Percentiles rank a stretch among this genome's conserved stretches.
These are phyloP conservation scores for Phocides pigmalion DNA, from an alignment of 1,140 invertebrate species.

Conservation along the genomic window DNA sequence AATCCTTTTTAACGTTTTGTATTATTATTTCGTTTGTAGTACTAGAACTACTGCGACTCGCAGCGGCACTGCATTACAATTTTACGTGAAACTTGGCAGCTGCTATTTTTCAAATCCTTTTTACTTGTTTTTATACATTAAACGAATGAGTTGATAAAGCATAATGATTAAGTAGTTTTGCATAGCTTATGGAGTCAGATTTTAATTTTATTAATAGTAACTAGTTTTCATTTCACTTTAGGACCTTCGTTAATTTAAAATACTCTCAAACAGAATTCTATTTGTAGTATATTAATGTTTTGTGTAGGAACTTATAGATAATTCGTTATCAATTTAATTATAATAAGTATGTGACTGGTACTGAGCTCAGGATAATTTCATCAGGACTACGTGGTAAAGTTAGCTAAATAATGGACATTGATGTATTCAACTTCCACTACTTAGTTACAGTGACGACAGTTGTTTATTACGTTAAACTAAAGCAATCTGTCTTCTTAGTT, in stretches of 20 bases:
- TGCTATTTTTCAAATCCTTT: not conserved
- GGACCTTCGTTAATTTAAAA: not conserved
- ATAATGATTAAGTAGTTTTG: not conserved
- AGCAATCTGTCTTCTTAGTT: conserved; percentile 46
- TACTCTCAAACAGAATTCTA: too few species aligned
- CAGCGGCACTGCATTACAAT: not conserved
- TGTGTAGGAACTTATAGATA: too few species aligned
- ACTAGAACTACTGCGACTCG: not conserved
- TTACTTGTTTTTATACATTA: not conserved
- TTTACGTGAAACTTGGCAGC: not conserved
- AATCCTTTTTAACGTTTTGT: too few species aligned
- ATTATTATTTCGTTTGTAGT: too few species aligned
- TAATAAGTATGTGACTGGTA: too few species aligned
- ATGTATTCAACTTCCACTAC: conserved; percentile 44
- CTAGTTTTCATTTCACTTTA: not conserved
- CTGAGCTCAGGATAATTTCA: too few species aligned
- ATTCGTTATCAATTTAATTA: too few species aligned
- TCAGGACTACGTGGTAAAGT: conserved; percentile 18
- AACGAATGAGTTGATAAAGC: not conserved
- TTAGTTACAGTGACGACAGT: conserved; percentile 38
- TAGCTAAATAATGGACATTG: conserved; percentile 40
- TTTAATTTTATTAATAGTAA: too few species aligned
- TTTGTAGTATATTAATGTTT: too few species aligned
- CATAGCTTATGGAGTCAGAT: not conserved
- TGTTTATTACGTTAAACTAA: conserved; percentile 42